Evolutionary conservation across 2,113 vertebrate genomes (phyloP).

Genomic region (Atrichornis clamosus): DNA sequence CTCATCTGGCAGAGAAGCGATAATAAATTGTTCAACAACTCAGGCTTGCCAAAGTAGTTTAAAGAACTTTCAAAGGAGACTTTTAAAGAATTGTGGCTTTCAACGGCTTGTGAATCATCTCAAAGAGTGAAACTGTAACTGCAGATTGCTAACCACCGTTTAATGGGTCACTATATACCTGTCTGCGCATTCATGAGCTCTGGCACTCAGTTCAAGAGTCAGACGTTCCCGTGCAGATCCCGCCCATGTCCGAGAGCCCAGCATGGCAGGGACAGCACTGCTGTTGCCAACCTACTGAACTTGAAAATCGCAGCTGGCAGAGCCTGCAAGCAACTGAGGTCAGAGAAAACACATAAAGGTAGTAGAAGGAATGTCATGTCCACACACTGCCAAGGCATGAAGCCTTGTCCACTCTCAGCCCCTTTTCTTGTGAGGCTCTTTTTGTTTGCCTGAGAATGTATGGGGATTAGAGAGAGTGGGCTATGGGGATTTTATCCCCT

Average conservation of each 20-base stretch:
- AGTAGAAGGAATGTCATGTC: background rate
- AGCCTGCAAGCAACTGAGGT: background rate
- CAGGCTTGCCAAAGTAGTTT: conserved; percentile 9
- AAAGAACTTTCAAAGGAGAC: conserved; percentile 21
- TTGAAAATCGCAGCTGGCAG: background rate
- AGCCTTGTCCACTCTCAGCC: background rate
- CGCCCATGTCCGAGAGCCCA: fast-evolving
- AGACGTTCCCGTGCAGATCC: background rate
- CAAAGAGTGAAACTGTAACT: background rate
- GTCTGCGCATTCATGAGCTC: background rate
- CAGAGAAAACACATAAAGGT: background rate
- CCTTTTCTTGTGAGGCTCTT: background rate
- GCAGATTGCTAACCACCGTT: background rate
- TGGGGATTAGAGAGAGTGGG: background rate
- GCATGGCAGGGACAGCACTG: fast-evolving
- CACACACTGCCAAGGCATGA: background rate
- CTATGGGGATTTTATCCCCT: background rate
- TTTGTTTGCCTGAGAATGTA: background rate
- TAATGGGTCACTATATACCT: background rate
- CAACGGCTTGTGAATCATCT: background rate
- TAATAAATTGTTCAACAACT: conserved; percentile 36
- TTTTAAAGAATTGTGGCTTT: background rate
- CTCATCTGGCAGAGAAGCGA: conserved; percentile 25
- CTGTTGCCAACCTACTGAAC: background rate
- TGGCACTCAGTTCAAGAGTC: background rate